A percentile compares a stretch with the other conserved stretches of the same genome.
These are phyloP conservation scores for Anoplopoma fimbria DNA, from an alignment of 2,113 vertebrate genomes.

Conservation along the genomic window DNA sequence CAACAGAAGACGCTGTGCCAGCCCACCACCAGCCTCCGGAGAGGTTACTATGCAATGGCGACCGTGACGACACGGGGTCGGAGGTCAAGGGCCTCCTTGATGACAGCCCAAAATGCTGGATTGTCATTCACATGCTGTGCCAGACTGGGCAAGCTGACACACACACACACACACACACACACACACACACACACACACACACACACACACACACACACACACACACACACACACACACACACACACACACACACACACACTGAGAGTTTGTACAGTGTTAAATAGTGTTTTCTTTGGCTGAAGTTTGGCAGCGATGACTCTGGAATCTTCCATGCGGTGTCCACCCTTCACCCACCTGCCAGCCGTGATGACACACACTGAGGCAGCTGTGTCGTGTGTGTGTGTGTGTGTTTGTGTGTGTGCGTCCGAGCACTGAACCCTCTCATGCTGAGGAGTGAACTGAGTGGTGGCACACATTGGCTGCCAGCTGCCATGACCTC, in stretches of 20 bases:
- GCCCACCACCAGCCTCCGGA: constrained; percentile 53
- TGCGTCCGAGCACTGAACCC: constrained; percentile 54
- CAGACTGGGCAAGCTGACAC: constrained; percentile 41
- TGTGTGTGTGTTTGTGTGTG: constrained; percentile 15
- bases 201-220: constrained; percentile 27
- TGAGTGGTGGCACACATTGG: constrained; percentile 54
- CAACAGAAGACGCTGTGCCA: constrained; percentile 55
- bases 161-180: constrained; percentile 20
- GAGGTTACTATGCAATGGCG: constrained; percentile 64
- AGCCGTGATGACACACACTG: constrained; percentile 59
- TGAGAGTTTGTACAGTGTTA: constrained; percentile 32
- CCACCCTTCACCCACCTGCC: constrained; percentile 67
- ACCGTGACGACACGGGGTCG: constrained; percentile 62
- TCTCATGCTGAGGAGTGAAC: constrained; percentile 57
- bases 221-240: constrained; percentile 41
- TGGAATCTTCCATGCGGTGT: constrained; percentile 56
- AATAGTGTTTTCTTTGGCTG: constrained; percentile 46
- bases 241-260: constrained; percentile 26
- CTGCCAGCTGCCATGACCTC: constrained; percentile 74
- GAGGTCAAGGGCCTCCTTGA: constrained; percentile 68
- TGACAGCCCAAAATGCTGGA: constrained; percentile 51
- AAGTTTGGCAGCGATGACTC: constrained; percentile 35
- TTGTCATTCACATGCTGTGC: constrained; percentile 50
- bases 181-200: constrained; percentile 25
- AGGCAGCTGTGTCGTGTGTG: constrained; percentile 43